These are phyloP conservation scores for Geophilus truncorum DNA, from an alignment of 2,888 invertebrate species.

Conservation along the genomic window DNA sequence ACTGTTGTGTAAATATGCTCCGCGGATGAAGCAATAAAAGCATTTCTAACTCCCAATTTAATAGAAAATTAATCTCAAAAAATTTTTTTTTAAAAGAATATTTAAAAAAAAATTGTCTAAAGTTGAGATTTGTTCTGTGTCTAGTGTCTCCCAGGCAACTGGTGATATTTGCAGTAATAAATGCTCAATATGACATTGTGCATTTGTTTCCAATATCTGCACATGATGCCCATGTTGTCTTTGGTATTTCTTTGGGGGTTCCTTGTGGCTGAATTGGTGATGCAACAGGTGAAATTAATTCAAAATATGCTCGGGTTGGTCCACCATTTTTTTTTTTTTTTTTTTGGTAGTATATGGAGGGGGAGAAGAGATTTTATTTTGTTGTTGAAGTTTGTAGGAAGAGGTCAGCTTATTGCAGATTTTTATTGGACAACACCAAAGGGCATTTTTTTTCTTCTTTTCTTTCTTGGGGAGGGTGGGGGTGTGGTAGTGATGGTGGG, in stretches of 20 bases:
- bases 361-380: too few relatives aligned
- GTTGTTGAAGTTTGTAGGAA: too few relatives aligned
- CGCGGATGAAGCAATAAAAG: neutral
- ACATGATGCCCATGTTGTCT: neutral
- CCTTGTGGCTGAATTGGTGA: neutral
- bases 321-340: neutral
- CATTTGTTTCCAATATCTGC: neutral
- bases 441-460: neutral
- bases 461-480: neutral
- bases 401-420: neutral
- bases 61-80: too few relatives aligned
- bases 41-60: too few relatives aligned
- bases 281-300: slow-evolving; percentile 21
- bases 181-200: neutral
- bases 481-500: neutral
- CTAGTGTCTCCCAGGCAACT: neutral
- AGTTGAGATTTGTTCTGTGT: neutral
- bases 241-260: neutral
- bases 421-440: slow-evolving; percentile 23
- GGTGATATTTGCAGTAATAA: neutral
- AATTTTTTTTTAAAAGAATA: neutral
- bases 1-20: neutral
- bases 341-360: neutral
- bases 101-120: neutral
- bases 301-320: neutral